Conservation (phyloP, 2,113 vertebrate genomes). For the Petaurus breviceps region DNA sequence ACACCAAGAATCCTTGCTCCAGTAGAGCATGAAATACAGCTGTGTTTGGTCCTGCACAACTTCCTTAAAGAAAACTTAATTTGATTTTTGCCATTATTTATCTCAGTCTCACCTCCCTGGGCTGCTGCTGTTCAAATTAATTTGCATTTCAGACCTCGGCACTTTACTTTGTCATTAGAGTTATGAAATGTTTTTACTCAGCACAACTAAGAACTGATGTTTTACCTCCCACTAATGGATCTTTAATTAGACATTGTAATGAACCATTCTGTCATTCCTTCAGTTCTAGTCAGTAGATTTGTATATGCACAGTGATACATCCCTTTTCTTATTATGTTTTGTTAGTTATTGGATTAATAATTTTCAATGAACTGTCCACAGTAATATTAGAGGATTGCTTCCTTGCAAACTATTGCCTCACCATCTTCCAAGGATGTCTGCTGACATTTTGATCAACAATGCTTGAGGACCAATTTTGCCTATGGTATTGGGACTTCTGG, state of each 20-base stretch:
- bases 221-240: conserved; percentile 71
- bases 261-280: conserved; percentile 70
- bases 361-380: conserved; percentile 62
- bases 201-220: conserved; percentile 71
- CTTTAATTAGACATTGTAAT: conserved; percentile 75
- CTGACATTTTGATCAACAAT: conserved; percentile 73
- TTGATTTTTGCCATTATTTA: conserved; percentile 59
- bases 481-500: conserved; percentile 34
- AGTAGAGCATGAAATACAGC: not conserved
- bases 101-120: conserved; percentile 26
- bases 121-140: conserved; percentile 61
- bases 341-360: conserved; percentile 62
- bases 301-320: conserved; percentile 48
- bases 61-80: conserved; percentile 38
- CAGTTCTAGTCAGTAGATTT: conserved; percentile 54
- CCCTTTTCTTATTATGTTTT: conserved; percentile 61
- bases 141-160: conserved; percentile 61
- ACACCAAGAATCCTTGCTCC: not conserved
- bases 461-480: conserved; percentile 55
- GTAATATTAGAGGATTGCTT: conserved; percentile 26
- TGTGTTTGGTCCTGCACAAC: conserved; percentile 37
- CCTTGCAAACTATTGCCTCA: conserved; percentile 27
- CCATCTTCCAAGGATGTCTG: conserved; percentile 10
- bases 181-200: conserved; percentile 70
- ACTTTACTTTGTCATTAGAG: conserved; percentile 68